phyloP scores from a whole-genome alignment of 2,888 invertebrate species.

The Drosophila ezoana region DNA sequence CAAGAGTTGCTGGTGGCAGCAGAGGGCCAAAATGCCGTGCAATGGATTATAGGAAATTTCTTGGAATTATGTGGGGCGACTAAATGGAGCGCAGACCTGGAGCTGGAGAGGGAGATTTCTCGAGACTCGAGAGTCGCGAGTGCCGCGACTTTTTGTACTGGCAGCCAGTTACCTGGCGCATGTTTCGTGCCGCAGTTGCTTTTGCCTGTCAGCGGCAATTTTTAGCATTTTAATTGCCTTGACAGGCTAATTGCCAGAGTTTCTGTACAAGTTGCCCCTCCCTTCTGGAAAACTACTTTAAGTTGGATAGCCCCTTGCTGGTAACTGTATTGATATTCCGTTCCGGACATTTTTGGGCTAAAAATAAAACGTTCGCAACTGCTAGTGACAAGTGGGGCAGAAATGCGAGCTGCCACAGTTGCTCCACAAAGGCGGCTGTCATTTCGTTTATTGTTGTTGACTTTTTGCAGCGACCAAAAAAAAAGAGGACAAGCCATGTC shows the following conservation, averaged over 20 bases:
- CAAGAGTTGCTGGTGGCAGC: constrained; percentile 1
- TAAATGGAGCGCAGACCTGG: constrained; percentile 63
- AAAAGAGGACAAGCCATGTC: background rate
- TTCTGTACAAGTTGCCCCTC: background rate
- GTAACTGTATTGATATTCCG: constrained; percentile 23
- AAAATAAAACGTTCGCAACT: constrained; percentile 65
- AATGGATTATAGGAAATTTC: constrained; percentile 55
- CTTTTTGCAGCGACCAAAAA: constrained; percentile 33
- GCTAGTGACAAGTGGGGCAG: constrained; percentile 58
- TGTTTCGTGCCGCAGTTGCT: constrained; percentile 30
- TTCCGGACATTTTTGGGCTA: constrained; percentile 28
- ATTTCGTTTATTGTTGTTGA: constrained; percentile 70
- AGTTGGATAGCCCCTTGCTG: constrained; percentile 1
- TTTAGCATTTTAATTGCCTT: constrained; percentile 71
- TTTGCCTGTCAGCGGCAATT: constrained; percentile 55
- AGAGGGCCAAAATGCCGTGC: constrained; percentile 6
- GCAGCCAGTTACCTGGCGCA: constrained; percentile 43
- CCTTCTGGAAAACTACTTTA: constrained; percentile 2
- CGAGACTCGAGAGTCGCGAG: background rate
- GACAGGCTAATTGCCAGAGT: constrained; percentile 61
- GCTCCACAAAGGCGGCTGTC: constrained; percentile 38
- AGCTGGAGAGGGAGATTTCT: constrained; percentile 3
- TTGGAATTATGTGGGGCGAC: constrained; percentile 68
- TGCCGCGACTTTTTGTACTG: too few species aligned
- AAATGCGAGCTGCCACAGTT: constrained; percentile 24